Base-by-base conservation (phyloP, 2,113 vertebrate genomes). In the Chloropsis cyanopogon region DNA sequence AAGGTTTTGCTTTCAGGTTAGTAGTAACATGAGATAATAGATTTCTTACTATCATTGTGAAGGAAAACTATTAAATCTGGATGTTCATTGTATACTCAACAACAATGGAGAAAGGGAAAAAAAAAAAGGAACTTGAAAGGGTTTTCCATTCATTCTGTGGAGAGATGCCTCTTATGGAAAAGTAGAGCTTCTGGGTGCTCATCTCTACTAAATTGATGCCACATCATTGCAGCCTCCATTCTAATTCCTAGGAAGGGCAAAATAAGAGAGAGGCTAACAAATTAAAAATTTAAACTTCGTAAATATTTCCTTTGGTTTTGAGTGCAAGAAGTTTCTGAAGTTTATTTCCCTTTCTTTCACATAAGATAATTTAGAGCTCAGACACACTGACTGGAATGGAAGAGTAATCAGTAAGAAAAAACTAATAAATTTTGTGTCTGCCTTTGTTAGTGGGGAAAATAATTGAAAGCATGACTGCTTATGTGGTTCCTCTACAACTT, bases 401-500 rank as follows among this genome's bases (percentile, higher is more conserved):
- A 97, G 95, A 97, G 54, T 92, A 97, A 98, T 97, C 97, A 97
- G 92, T 97, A 96, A 95, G 52, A 95, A 97, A 97, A 95, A 96
- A 96, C 88, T 72, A 97, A 95, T 96, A 96, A 95, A 96, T 97
- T 98, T 95, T 95, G 95, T 93, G 95, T 96, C 96, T 97, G 97
- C 94, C 92, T 96, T 95, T 95, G 93, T 94, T 96, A 97, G 96
- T 79, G 90, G 84, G 90, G 92, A 93, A 98, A 97, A 96, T 98
- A 98, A 98, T 98, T 97, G 97, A 97, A 98, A 98, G 95, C 97
- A 98, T 97, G 97, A 98, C 89, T 95, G 89, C 95, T 83, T 97
- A 95, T 96, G 94, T 56, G 41, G 95, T 94, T 97, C 90, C 87
- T 97, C 84, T 93, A 92, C 93, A 97, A 98, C 97, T 98, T 98